Conservation (phyloP, 2,113 vertebrate species). For the Galeopterus variegatus region DNA sequence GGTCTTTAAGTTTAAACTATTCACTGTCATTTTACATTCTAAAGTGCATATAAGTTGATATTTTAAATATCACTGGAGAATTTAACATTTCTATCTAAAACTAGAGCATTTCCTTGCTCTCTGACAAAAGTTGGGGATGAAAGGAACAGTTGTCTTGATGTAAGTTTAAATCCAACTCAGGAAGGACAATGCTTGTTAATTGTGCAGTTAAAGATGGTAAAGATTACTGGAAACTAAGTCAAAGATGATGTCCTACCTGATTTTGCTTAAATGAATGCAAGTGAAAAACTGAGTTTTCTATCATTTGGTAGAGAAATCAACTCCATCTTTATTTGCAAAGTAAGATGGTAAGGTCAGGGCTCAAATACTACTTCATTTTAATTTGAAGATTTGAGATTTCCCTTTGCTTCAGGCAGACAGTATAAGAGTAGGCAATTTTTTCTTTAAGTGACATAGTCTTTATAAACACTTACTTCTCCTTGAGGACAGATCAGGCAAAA, state of each 20-base stretch:
- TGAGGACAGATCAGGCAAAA: background rate
- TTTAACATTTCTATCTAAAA: constrained; percentile 86
- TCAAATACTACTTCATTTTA: constrained; percentile 30
- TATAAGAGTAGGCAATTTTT: background rate
- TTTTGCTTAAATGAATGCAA: constrained; percentile 24
- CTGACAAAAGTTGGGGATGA: constrained; percentile 60
- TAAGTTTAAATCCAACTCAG: constrained; percentile 57
- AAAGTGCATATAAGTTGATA: constrained; percentile 87
- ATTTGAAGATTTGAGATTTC: constrained; percentile 40
- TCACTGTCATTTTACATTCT: constrained; percentile 83
- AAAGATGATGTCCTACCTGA: constrained; percentile 41
- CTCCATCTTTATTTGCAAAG: constrained; percentile 1
- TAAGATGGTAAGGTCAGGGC: constrained; percentile 21
- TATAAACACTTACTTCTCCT: background rate
- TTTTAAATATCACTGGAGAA: constrained; percentile 84
- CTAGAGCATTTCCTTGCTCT: constrained; percentile 79
- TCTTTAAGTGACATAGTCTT: background rate
- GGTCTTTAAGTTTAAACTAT: constrained; percentile 70
- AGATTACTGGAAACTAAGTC: constrained; percentile 18
- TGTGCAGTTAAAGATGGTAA: background rate
- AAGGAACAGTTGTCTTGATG: background rate
- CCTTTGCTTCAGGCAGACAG: background rate
- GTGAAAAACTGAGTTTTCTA: constrained; percentile 46
- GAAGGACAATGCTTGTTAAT: background rate
- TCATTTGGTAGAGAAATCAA: constrained; percentile 27